Evolutionary conservation across 1,140 invertebrate species (phyloP).

Genomic region (Thalassaphorura encarpata): DNA sequence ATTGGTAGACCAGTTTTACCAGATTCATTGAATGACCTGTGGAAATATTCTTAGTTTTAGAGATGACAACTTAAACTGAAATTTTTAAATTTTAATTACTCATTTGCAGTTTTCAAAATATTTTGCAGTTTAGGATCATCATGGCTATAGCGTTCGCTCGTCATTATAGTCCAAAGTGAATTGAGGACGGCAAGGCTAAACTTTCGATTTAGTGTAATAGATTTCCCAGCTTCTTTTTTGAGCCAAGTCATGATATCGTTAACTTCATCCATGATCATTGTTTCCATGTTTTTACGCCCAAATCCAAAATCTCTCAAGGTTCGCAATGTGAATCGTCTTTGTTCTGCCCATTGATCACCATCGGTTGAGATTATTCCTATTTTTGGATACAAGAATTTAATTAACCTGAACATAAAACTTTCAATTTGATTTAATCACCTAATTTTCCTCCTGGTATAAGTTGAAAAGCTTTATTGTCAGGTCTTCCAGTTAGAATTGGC

Average conservation of each 20-base stretch:
- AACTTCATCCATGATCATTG: constrained; percentile 2
- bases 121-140: background rate
- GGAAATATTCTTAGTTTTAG: background rate
- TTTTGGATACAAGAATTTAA: background rate
- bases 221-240: background rate
- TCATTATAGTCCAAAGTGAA: background rate
- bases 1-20: background rate
- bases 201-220: background rate
- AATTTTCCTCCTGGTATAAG: background rate
- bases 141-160: background rate
- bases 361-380: constrained; percentile 23
- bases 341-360: constrained; percentile 17
- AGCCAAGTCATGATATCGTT: constrained; percentile 2
- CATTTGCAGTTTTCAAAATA: background rate
- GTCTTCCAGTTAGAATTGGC: constrained; percentile 76
- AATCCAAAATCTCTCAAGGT: constrained; percentile 10
- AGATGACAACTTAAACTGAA: background rate
- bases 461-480: constrained; percentile 35
- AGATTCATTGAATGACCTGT: constrained; percentile 5
- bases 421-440: background rate
- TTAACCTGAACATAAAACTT: background rate
- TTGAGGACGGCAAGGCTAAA: background rate
- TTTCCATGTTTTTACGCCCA: background rate
- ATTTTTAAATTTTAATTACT: constrained; percentile 1
- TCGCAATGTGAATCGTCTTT: constrained; percentile 20